Base-by-base conservation (phyloP, 2,888 invertebrate species). In the Hipparchia sbordonii region DNA sequence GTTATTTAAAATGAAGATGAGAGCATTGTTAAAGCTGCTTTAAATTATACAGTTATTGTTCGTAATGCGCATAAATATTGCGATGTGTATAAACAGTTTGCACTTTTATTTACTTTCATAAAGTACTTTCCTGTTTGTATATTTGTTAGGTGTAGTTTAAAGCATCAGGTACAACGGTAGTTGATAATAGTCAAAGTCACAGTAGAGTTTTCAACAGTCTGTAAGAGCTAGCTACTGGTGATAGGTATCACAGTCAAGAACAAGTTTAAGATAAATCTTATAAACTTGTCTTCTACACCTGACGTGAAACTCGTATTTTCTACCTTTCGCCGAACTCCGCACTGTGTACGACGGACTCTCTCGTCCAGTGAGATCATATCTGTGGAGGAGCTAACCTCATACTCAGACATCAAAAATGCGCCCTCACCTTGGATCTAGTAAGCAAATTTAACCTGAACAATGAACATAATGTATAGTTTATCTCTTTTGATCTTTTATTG, bases 1-100 rank as follows among this genome's bases (percentile, higher is more conserved):
- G 72, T 74, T 76, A 69, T 76, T 74, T 79, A 71, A 74, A 77
- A 74, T 72, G 70, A 70, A 75, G 74, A 74, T 76, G 68, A 72
- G 73, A 70, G 67, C 70, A 70, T 70, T 74, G 65, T 68, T 70
- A 66, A 61, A 71, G 8, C 48, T 62, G 23, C 9, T n/a, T 51
- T 62, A 56, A 70, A 67, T 67, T 68, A 56, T 12, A 51, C 60
- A 57, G 67, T 48, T 65, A 69, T 68, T 67, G 23, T 67, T 69
- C 78, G 73, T 71, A 6, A 67, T 48, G 51, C 51, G 51, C 45
- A 61, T 69, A 61, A 61, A 69, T 52, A 52, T 61, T 61, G 52
- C 23, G 6, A 57, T 67, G 33, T 56, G 33, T 12, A 39, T 39
- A 65, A 65, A 52, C 65, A 5, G 51, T 67, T 67, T 13, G 45